Evolutionary conservation across 2,113 vertebrate genomes (phyloP).

Genomic region (Cavia aperea): DNA sequence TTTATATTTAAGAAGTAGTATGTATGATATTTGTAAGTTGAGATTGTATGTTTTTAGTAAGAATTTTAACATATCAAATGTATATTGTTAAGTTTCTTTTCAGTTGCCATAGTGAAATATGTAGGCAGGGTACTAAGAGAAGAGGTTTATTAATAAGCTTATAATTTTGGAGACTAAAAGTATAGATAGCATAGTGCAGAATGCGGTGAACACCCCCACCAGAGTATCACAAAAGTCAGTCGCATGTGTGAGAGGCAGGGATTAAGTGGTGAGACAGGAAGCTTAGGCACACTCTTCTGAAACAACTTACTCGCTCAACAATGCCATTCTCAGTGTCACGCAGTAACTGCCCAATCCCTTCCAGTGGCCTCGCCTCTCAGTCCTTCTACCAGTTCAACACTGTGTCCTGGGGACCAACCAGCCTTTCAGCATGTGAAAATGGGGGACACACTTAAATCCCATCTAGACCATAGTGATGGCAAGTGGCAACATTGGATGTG

Average conservation of each 20-base stretch:
- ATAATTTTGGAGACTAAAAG: neutral
- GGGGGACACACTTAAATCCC: neutral
- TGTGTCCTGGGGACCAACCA: neutral
- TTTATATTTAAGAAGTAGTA: neutral
- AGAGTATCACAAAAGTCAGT: no score
- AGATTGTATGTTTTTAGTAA: neutral
- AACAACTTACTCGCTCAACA: neutral
- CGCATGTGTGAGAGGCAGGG: neutral
- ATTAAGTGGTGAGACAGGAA: neutral
- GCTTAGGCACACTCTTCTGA: neutral
- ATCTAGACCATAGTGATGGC: neutral
- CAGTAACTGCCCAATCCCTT: neutral
- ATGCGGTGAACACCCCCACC: neutral
- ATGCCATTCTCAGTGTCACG: neutral
- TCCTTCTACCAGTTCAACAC: neutral
- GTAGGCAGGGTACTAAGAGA: neutral
- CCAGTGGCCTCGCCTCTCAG: neutral
- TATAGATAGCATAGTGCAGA: neutral
- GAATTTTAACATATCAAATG: neutral
- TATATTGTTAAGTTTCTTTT: neutral
- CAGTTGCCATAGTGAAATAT: neutral
- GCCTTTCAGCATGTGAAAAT: neutral
- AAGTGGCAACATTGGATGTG: neutral
- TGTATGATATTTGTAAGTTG: neutral
- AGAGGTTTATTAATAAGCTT: neutral